A percentile compares a stretch with the other conserved stretches of the same genome.
phyloP scores from a whole-genome alignment of 2,888 invertebrate species.

The Gymnosoma rotundatum region DNA sequence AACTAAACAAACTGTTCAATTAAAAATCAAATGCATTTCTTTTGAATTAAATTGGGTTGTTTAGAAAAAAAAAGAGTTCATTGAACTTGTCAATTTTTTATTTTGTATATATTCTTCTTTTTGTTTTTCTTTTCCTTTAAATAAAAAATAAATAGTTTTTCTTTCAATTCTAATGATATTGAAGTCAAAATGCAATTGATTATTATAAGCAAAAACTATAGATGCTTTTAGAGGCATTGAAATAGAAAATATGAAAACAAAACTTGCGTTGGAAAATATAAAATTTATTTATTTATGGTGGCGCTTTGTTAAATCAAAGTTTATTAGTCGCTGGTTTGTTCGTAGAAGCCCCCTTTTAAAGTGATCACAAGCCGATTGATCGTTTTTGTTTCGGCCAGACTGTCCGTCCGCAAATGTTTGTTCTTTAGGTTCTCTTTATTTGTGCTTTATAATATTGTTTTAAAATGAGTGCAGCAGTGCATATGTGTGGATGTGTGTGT shows the following conservation, averaged over 20 bases:
- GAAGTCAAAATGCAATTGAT: neutral
- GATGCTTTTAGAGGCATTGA: too few species aligned
- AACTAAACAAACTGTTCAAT: conserved; percentile 49
- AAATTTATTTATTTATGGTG: conserved; percentile 62
- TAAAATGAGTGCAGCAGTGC: neutral
- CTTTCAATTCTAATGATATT: conserved; percentile 8
- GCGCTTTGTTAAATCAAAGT: conserved; percentile 65
- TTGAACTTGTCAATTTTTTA: conserved; percentile 49
- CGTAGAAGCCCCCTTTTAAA: conserved; percentile 43
- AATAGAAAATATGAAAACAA: neutral
- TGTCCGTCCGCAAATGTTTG: too few species aligned
- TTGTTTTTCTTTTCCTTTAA: neutral
- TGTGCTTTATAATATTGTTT: too few species aligned
- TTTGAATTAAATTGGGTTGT: conserved; percentile 43
- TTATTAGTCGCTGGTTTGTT: conserved; percentile 33
- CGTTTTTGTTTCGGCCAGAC: neutral
- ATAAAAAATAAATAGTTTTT: conserved; percentile 10
- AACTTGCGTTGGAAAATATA: neutral
- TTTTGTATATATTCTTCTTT: conserved; percentile 9
- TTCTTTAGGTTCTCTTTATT: too few species aligned
- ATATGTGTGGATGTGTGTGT: neutral
- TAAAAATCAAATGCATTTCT: conserved; percentile 46
- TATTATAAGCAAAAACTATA: conserved; percentile 8
- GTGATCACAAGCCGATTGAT: conserved; percentile 46
- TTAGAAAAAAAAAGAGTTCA: conserved; percentile 54